Evolutionary conservation across 1,140 invertebrate species (phyloP), one percentile per base, ranked within the genome.

Genomic region (Plectrocnemia conspersa): DNA sequence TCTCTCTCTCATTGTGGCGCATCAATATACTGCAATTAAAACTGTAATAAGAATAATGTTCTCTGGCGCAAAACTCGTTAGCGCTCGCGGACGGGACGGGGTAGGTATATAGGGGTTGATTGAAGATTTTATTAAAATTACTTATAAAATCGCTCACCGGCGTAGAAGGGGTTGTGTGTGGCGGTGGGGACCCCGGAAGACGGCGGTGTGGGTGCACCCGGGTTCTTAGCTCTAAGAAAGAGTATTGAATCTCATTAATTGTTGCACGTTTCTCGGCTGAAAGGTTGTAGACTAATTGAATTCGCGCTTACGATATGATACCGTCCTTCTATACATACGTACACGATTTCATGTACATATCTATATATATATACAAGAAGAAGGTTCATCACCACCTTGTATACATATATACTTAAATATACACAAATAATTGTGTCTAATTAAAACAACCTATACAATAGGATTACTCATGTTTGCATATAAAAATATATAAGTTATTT

Each of bases 1-100:
- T 52, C n/a, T n/a, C n/a, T n/a, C n/a, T n/a, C 48, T 52, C 59
- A 61, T 55, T 58, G 52, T 56, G 53, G 56, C 48, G 60, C 60
- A 59, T 62, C 60, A 62, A 62, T 62, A 59, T 56, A 62, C 56
- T 62, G 60, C 60, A 62, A 62, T 62, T 62, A 62, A 62, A 62
- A 59, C 60, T 56, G 60, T 59, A 62, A 62, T 62, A 62, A 62
- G 60, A 62, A 62, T 62, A 62, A 29, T 54, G 54, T 58, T 58
- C 49, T 33, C 49, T 47, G 54, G 56, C 29, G 47, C 50, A 56
- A 62, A 62, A 62, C 60, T 62, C 60, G 60, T 62, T 62, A 62
- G 53, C 60, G 60, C 59, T 36, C 38, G 48, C 18, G 49, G 29
- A n/a, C n/a, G n/a, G n/a, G 22, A 48, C 40, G 41, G 42, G 40